Base-by-base conservation (phyloP, 2,113 vertebrate species). In the Notiomystis cincta region DNA sequence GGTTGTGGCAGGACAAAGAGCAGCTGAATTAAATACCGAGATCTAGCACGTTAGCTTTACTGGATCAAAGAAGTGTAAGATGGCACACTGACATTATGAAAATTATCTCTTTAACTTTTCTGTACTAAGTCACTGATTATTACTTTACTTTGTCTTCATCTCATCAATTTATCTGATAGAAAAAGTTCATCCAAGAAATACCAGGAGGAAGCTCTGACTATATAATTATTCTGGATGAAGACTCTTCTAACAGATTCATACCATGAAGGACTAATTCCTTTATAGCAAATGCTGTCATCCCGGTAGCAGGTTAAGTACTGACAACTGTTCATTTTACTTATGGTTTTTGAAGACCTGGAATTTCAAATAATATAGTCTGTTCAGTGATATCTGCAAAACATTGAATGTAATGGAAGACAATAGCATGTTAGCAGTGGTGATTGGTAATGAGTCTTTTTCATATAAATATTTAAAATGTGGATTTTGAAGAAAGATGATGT, bases 1-100 rank as follows among this genome's bases (percentile, higher is more conserved):
- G 45, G 54, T 60, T 97, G 87, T 97, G 96, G 85, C 95, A 97
- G 89, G 64, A 90, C 75, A 94, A 92, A 97, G 60, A 90, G 82
- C 66, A 92, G 35, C 64, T 82, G 78, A 90, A 96, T 91, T 93
- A 91, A 93, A 81, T 50, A 76, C 18, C 7, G 50, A 64, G 64
- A 82, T 71, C 51, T 57, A 81, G 69, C 57, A 84, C 0, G 6
- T 73, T 89, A 87, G 21, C 58, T 87, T 57, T 82, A 86, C 53
- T 66, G 77, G 66, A 78, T 73, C 60, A 87, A 84, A 88, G n/a
- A 78, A 58, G 24, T 84, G 24, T 76, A 71, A 89, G 66, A 76
- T 86, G 48, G 30, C 54, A 84, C 64, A 79, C 4, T 71, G 48
- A 80, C 56, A 82, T 86, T 7, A 60, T 61, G 47, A 78, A 87